These are phyloP conservation scores for Drosophila ogumai DNA, from an alignment of 1,140 invertebrate genomes.

Conservation along the genomic window DNA sequence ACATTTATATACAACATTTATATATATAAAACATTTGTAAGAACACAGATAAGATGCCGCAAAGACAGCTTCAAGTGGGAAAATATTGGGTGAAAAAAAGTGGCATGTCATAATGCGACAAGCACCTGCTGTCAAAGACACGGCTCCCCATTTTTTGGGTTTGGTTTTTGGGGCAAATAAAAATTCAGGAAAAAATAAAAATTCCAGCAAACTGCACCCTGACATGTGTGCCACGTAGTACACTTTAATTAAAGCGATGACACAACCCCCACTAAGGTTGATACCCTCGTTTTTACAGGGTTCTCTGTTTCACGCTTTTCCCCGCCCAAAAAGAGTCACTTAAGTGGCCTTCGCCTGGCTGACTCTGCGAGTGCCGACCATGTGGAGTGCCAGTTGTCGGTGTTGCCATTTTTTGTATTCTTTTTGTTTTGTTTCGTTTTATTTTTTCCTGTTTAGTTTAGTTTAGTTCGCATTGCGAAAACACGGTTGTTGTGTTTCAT, in stretches of 20 bases:
- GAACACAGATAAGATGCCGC: constrained; percentile 7
- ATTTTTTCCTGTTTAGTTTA: constrained; percentile 20
- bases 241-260: constrained; percentile 67
- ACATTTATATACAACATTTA: constrained; percentile 8
- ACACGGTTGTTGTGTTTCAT: constrained; percentile 51
- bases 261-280: constrained; percentile 40
- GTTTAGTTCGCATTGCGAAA: constrained; percentile 33
- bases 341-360: constrained; percentile 67
- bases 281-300: constrained; percentile 1
- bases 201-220: constrained; percentile 58
- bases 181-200: constrained; percentile 41
- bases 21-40: constrained; percentile 8
- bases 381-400: constrained; percentile 49
- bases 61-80: constrained; percentile 33
- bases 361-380: constrained; percentile 58
- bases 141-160: not conserved
- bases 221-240: constrained; percentile 31
- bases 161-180: constrained; percentile 11
- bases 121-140: constrained; percentile 19
- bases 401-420: not conserved
- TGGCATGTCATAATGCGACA: constrained; percentile 12
- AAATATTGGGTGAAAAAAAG: not conserved
- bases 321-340: constrained; percentile 38
- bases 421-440: constrained; percentile 2
- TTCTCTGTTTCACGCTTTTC: constrained; percentile 19